These are phyloP conservation scores for Pegoplata infirma DNA, from an alignment of 2,888 invertebrate genomes.

Conservation along the genomic window DNA sequence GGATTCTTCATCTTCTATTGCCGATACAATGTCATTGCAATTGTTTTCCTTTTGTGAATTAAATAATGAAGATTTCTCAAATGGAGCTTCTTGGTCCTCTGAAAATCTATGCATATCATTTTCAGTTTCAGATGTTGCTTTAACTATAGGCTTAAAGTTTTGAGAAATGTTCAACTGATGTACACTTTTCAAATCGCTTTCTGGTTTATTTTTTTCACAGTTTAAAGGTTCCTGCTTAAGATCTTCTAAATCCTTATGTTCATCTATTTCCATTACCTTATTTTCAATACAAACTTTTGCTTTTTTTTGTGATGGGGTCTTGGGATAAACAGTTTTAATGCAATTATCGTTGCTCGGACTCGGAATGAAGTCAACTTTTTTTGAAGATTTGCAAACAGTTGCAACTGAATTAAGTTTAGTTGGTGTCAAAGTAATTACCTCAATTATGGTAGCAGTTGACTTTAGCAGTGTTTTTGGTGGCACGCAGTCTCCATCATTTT, in stretches of 20 bases:
- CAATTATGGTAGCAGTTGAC: neutral
- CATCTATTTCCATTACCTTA: neutral
- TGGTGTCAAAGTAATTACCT: neutral
- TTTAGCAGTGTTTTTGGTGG: neutral
- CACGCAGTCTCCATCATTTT: neutral
- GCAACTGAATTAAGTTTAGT: neutral
- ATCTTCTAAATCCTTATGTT: conserved; percentile 30
- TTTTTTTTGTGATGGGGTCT: conserved; percentile 68
- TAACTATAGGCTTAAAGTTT: conserved; percentile 47
- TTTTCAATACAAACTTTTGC: conserved; percentile 52
- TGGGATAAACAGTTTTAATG: conserved; percentile 67
- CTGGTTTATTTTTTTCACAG: neutral
- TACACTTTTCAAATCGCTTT: neutral
- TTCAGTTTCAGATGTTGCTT: neutral
- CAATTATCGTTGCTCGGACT: conserved; percentile 48
- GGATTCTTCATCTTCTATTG: neutral
- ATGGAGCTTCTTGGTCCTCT: neutral
- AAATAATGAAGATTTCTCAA: neutral
- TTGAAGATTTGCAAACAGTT: conserved; percentile 11
- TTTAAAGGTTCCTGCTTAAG: neutral
- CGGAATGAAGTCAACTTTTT: conserved; percentile 67
- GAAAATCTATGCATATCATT: neutral
- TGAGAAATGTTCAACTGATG: conserved; percentile 23
- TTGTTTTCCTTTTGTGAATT: neutral
- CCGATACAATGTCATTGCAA: neutral